A percentile compares a stretch with the other conserved stretches of the same genome.
Conservation (phyloP, 2,113 vertebrate species). For the Halichoerus grypus region DNA sequence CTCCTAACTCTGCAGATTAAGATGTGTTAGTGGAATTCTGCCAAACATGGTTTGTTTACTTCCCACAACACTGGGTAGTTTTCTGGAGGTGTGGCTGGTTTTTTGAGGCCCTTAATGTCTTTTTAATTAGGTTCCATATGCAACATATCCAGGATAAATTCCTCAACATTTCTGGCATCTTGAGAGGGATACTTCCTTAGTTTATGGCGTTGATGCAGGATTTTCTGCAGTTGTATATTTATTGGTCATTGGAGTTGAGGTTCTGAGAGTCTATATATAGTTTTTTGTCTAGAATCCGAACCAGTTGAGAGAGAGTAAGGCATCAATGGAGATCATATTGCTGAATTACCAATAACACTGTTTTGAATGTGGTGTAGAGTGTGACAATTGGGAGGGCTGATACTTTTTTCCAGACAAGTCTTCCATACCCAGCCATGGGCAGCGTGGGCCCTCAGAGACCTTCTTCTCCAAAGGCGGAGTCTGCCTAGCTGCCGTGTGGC, state of each 20-base stretch:
- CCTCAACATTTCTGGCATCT: background rate
- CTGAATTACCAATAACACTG: background rate
- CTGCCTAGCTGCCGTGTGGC: background rate
- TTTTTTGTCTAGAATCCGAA: background rate
- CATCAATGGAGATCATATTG: background rate
- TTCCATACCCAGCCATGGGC: background rate
- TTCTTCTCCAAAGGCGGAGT: background rate
- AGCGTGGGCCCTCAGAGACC: background rate
- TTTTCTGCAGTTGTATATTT: background rate
- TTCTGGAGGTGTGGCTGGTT: conserved; percentile 42
- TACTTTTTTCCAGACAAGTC: background rate
- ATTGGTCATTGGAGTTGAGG: background rate
- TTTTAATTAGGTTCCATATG: conserved; percentile 59
- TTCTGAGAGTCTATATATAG: background rate
- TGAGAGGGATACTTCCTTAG: background rate
- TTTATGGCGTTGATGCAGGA: background rate
- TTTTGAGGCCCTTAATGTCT: conserved; percentile 38
- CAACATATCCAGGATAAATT: conserved; percentile 40
- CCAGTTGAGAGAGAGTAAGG: background rate
- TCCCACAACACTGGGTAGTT: conserved; percentile 42
- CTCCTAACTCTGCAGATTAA: conserved; percentile 49
- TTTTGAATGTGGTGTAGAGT: background rate
- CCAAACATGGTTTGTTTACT: conserved; percentile 60
- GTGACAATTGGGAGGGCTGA: background rate
- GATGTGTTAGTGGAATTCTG: conserved; percentile 39